phyloP scores from a whole-genome alignment of 2,797 vertebrate genomes.

The Triplophysa yarkandensis region DNA sequence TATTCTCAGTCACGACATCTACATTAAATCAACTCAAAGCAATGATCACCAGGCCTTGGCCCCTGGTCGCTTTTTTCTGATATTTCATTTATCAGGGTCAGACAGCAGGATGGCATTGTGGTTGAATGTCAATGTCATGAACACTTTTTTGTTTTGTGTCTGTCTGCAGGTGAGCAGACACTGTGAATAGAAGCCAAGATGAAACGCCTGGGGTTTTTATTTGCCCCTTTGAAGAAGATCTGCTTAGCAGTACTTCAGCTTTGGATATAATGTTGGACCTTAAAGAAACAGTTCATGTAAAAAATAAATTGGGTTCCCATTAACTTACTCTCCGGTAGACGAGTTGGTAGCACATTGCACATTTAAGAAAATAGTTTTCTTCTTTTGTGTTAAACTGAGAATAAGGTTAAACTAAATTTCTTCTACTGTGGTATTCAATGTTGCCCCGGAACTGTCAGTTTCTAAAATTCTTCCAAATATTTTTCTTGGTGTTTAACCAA shows the following conservation, averaged over 20 bases:
- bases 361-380: too few relatives aligned
- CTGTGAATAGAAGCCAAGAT: not conserved
- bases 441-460: too few relatives aligned
- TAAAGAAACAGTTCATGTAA: not conserved
- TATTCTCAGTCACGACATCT: constrained; percentile 14
- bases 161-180: constrained; percentile 49
- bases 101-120: constrained; percentile 18
- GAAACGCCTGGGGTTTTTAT: not conserved
- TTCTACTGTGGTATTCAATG: too few relatives aligned
- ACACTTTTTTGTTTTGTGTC: constrained; percentile 8
- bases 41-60: constrained; percentile 13
- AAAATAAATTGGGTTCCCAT: not conserved
- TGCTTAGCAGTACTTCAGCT: not conserved
- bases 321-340: not conserved
- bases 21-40: constrained; percentile 19
- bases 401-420: too few relatives aligned
- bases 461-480: too few relatives aligned
- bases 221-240: not conserved
- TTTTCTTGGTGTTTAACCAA: too few relatives aligned
- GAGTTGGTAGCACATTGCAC: too few relatives aligned
- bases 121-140: constrained; percentile 16
- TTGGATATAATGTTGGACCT: not conserved
- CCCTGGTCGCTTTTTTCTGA: not conserved
- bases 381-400: too few relatives aligned
- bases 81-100: constrained; percentile 5